phyloP scores from a whole-genome alignment of 2,113 vertebrate species.

The Gasterosteus aculeatus region DNA sequence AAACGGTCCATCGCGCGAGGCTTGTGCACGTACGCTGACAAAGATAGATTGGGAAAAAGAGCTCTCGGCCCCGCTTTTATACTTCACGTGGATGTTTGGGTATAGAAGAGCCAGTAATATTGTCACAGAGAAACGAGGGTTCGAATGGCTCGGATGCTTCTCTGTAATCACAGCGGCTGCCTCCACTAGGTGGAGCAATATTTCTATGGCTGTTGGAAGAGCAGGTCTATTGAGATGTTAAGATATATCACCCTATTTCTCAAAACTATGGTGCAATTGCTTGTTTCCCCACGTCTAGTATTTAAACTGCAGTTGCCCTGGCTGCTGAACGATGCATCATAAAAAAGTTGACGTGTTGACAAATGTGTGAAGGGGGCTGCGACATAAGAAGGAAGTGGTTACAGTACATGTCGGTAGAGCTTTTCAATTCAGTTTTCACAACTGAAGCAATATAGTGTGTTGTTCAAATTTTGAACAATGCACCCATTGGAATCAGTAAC shows the following conservation, averaged over 20 bases:
- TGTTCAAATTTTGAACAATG: not conserved
- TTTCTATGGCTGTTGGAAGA: constrained; percentile 50
- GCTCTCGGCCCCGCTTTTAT: not conserved
- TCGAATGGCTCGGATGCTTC: constrained; percentile 1
- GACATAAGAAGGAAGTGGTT: not conserved
- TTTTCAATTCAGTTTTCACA: not conserved
- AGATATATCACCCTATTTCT: constrained; percentile 20
- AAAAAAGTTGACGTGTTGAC: not conserved
- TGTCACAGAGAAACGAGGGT: not conserved
- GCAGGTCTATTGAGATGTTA: constrained; percentile 31
- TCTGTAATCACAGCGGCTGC: not conserved
- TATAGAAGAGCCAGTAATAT: not conserved
- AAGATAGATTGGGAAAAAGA: not conserved
- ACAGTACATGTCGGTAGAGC: not conserved
- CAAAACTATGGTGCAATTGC: not conserved
- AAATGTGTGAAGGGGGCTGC: not conserved
- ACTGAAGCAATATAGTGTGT: not conserved
- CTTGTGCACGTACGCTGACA: not conserved
- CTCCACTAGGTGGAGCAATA: constrained; percentile 79
- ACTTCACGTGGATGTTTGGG: not conserved
- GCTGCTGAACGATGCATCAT: not conserved
- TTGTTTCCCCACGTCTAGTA: not conserved
- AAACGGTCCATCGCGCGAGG: not conserved
- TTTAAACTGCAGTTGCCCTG: not conserved
- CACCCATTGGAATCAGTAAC: not conserved